Conservation (phyloP, 2,113 vertebrate genomes). For the Dicrurus megarhynchus region DNA sequence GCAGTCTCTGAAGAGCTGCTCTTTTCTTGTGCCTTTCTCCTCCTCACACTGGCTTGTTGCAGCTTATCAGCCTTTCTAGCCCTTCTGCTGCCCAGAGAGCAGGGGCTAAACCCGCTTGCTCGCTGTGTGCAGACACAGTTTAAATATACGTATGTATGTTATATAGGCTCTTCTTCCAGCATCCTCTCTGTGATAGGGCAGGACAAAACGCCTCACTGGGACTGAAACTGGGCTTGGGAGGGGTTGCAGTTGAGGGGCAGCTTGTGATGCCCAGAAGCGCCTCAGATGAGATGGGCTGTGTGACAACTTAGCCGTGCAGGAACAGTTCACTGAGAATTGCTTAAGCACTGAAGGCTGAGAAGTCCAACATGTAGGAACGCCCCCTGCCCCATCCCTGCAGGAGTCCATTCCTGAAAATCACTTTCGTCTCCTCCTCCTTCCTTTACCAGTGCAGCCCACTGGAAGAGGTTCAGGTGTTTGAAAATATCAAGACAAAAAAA, state of each 20-base stretch:
- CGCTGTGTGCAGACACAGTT: constrained; percentile 23
- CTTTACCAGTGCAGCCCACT: neutral
- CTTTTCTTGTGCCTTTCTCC: constrained; percentile 78
- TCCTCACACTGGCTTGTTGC: constrained; percentile 58
- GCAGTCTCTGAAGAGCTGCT: constrained; percentile 64
- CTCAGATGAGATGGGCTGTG: neutral
- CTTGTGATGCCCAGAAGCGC: neutral
- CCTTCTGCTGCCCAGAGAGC: constrained; percentile 9
- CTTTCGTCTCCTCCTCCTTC: neutral
- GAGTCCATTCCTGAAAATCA: neutral
- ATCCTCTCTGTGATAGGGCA: neutral
- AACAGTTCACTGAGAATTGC: neutral
- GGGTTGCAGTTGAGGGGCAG: neutral
- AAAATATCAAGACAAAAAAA: neutral
- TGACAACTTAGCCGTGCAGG: neutral
- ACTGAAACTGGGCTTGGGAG: neutral
- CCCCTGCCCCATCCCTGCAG: neutral
- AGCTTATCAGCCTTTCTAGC: constrained; percentile 59
- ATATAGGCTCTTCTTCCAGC: constrained; percentile 33
- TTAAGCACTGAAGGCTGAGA: constrained; percentile 5
- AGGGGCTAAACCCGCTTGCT: neutral
- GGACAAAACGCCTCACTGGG: neutral
- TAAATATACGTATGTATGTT: neutral
- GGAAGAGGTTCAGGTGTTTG: neutral
- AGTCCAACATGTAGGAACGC: neutral